phyloP scores from a whole-genome alignment of 2,113 vertebrate species.

The Lepisosteus oculatus region DNA sequence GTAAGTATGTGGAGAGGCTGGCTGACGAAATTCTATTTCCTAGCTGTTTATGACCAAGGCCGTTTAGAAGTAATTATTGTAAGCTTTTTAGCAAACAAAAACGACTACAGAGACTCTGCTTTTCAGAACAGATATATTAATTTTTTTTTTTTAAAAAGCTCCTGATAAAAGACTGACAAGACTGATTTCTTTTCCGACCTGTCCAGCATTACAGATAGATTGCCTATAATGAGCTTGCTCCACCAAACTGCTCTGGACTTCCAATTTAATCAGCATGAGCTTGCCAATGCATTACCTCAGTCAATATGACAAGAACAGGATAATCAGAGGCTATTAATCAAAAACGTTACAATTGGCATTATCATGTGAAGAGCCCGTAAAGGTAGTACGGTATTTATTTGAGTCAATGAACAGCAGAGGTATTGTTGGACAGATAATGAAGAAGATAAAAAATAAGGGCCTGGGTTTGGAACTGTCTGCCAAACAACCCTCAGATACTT shows the following conservation, averaged over 20 bases:
- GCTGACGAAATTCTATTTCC: constrained; percentile 9
- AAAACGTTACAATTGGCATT: constrained; percentile 6
- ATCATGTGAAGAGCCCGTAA: neutral
- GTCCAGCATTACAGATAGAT: constrained; percentile 45
- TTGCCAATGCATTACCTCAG: constrained; percentile 48
- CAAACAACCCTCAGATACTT: neutral
- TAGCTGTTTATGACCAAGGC: neutral
- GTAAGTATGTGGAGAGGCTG: neutral
- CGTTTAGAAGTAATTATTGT: constrained; percentile 19
- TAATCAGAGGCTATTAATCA: constrained; percentile 39
- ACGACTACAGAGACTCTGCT: neutral
- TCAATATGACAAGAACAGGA: constrained; percentile 55
- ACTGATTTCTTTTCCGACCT: constrained; percentile 43
- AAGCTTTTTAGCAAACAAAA: constrained; percentile 37
- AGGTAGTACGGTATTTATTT: neutral
- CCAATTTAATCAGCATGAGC: constrained; percentile 42
- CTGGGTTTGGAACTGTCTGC: constrained; percentile 5
- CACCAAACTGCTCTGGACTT: constrained; percentile 43
- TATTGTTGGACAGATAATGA: neutral
- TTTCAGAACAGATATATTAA: constrained; percentile 38
- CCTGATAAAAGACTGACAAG: constrained; percentile 52
- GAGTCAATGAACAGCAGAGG: neutral
- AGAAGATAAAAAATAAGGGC: neutral
- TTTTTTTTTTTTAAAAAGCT: constrained; percentile 54
- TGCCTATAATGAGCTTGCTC: constrained; percentile 56